Percentiles rank a stretch among this genome's conserved stretches.
Conservation (phyloP, 2,113 vertebrate genomes). For the Laticauda colubrina region DNA sequence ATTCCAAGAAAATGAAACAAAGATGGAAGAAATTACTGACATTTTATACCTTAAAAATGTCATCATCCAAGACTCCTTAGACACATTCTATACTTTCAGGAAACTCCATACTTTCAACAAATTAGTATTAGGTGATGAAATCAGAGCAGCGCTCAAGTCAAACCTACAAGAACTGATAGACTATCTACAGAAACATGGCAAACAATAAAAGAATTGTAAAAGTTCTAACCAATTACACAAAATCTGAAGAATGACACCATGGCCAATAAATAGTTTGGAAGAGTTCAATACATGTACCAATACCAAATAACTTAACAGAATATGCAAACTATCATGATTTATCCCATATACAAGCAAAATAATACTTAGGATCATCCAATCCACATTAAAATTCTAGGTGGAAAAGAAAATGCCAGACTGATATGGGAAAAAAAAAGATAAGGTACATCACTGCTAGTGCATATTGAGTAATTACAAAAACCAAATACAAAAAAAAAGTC, state of each 20-base stretch:
- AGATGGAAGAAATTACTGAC: neutral
- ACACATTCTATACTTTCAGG: neutral
- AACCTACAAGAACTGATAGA: neutral
- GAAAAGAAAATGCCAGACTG: neutral
- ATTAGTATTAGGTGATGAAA: neutral
- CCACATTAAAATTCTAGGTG: neutral
- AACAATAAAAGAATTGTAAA: neutral
- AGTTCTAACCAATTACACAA: neutral
- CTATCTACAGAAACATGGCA: neutral
- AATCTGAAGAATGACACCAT: neutral
- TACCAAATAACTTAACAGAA: neutral
- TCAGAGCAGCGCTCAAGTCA: neutral
- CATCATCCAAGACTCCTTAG: neutral
- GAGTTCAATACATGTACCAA: neutral
- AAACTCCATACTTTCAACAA: neutral
- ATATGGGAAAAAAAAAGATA: neutral
- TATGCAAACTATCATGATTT: neutral
- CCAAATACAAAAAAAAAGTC: neutral
- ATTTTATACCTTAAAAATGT: neutral
- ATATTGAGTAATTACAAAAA: neutral
- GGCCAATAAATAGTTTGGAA: neutral
- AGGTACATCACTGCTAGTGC: neutral
- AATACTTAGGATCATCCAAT: neutral
- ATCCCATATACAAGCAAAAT: neutral
- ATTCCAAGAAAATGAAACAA: neutral